A percentile compares a stretch with the other conserved stretches of the same genome.
Evolutionary conservation across 2,113 vertebrate species (phyloP).

Genomic region (Ameiurus melas): DNA sequence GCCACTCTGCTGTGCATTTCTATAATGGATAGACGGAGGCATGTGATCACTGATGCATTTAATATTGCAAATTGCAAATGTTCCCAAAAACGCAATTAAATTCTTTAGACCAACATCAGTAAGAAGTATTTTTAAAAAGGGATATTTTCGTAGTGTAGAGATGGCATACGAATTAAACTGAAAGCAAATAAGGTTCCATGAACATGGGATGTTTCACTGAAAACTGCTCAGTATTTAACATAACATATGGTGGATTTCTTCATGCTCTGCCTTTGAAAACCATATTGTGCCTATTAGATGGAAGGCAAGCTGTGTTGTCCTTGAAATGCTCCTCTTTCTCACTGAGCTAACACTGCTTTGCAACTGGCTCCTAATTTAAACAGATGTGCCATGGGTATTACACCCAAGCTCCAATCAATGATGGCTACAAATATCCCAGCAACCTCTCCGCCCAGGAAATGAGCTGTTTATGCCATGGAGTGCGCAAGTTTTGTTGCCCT

Average conservation of each 20-base stretch:
- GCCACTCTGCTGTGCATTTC: constrained; percentile 55
- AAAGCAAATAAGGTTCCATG: neutral
- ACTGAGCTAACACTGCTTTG: constrained; percentile 59
- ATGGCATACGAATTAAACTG: neutral
- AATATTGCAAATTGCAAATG: constrained; percentile 27
- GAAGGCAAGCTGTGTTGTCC: constrained; percentile 56
- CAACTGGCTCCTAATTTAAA: constrained; percentile 73
- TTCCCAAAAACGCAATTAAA: constrained; percentile 12
- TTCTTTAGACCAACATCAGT: constrained; percentile 6
- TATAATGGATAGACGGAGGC: constrained; percentile 38
- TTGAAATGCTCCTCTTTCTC: constrained; percentile 65
- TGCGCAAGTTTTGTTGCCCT: constrained; percentile 31
- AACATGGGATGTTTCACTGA: constrained; percentile 1
- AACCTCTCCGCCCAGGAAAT: constrained; percentile 56
- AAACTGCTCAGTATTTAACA: constrained; percentile 23
- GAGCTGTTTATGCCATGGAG: constrained; percentile 35
- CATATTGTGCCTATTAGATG: constrained; percentile 44
- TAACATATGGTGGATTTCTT: constrained; percentile 5
- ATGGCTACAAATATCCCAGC: constrained; percentile 61
- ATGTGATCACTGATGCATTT: constrained; percentile 24
- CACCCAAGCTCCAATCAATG: constrained; percentile 70
- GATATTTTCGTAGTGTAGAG: neutral
- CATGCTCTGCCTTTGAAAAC: constrained; percentile 27
- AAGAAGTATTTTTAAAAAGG: neutral
- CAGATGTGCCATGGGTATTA: constrained; percentile 64